phyloP scores from a whole-genome alignment of 2,888 invertebrate genomes.

The Sthenelais limicola region DNA sequence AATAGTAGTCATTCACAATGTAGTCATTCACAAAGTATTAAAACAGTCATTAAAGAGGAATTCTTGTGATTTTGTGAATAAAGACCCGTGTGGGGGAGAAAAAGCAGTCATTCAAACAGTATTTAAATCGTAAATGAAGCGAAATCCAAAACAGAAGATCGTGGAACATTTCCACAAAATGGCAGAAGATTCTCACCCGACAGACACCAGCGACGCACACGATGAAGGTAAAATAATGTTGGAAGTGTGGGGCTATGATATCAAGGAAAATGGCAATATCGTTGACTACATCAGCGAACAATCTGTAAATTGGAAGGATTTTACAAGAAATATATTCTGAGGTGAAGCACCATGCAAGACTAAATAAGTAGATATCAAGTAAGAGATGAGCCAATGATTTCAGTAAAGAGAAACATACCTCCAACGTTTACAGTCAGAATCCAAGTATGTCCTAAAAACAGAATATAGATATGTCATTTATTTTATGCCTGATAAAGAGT shows the following conservation, averaged over 20 bases:
- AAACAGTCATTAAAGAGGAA: no score
- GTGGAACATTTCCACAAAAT: no score
- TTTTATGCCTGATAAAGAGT: no score
- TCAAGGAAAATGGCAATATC: conserved; percentile 92
- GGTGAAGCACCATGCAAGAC: neutral
- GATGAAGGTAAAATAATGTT: conserved; percentile 65
- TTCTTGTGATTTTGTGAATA: no score
- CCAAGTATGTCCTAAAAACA: conserved; percentile 78
- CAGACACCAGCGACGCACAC: conserved; percentile 74
- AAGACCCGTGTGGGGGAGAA: no score
- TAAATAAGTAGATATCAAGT: neutral
- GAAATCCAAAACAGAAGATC: no score
- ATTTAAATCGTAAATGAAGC: no score
- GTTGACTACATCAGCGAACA: conserved; percentile 94
- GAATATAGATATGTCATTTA: conserved; percentile 19
- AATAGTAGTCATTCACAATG: no score
- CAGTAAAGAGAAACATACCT: conserved; percentile 76
- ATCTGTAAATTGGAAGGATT: conserved; percentile 61
- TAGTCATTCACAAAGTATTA: no score
- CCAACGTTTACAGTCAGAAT: conserved; percentile 96
- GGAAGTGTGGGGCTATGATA: conserved; percentile 83
- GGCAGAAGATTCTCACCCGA: conserved; percentile 60
- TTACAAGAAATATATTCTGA: conserved; percentile 9
- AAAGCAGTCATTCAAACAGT: no score
- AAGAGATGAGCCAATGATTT: neutral